Percentiles rank a stretch among this genome's conserved stretches.
Conservation (phyloP, 2,888 invertebrate genomes). For the Alcis repandata region DNA sequence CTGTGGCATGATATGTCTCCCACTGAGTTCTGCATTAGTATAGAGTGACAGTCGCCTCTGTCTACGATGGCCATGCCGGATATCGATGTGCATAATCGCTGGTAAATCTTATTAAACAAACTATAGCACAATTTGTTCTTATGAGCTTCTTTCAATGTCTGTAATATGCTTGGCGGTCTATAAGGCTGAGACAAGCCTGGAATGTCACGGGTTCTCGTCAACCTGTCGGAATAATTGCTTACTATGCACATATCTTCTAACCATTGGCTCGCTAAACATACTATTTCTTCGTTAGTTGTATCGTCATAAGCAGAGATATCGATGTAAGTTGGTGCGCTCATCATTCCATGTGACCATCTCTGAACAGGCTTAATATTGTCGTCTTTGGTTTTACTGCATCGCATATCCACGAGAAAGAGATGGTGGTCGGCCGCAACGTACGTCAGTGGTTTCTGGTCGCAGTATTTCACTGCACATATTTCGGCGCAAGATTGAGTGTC, state of each 20-base stretch:
- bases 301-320: constrained; percentile 60
- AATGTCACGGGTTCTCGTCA: constrained; percentile 54
- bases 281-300: constrained; percentile 70
- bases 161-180: constrained; percentile 70
- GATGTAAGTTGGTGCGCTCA: constrained; percentile 79
- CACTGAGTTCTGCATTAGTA: constrained; percentile 74
- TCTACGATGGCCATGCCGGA: constrained; percentile 67
- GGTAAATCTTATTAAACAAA: constrained; percentile 66
- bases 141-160: constrained; percentile 66
- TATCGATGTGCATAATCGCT: constrained; percentile 66
- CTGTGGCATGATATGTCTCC: constrained; percentile 76
- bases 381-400: constrained; percentile 57
- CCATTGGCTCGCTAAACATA: constrained; percentile 77
- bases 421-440: constrained; percentile 76
- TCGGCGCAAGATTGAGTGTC: constrained; percentile 69
- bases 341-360: constrained; percentile 87
- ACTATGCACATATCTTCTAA: constrained; percentile 76
- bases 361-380: constrained; percentile 68
- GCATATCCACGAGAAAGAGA: constrained; percentile 72
- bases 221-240: constrained; percentile 64
- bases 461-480: constrained; percentile 68
- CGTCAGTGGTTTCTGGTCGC: constrained; percentile 60
- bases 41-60: constrained; percentile 63
- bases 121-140: constrained; percentile 67
- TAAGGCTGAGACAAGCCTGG: constrained; percentile 69